phyloP scores from a whole-genome alignment of 2,113 vertebrate genomes.

The Cinclus cinclus region DNA sequence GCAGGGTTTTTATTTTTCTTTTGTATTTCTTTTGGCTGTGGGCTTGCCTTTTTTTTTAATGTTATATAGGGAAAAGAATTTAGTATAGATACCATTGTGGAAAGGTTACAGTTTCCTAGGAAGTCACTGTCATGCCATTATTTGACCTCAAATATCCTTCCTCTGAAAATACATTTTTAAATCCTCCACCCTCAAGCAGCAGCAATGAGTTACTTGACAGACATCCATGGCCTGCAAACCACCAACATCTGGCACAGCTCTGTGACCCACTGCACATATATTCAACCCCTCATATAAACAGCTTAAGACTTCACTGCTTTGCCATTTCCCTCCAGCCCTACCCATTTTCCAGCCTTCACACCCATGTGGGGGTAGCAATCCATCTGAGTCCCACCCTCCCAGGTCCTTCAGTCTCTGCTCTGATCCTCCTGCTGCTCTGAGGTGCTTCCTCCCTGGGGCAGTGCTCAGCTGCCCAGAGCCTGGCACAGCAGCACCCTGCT shows the following conservation, averaged over 20 bases:
- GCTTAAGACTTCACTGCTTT: neutral
- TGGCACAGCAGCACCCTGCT: neutral
- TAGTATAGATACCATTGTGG: neutral
- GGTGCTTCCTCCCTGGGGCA: neutral
- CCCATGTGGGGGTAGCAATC: neutral
- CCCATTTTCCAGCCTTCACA: neutral
- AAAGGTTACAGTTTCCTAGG: neutral
- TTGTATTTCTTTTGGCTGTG: neutral
- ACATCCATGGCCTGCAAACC: neutral
- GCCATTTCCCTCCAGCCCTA: neutral
- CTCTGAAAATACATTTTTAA: neutral
- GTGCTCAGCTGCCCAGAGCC: neutral
- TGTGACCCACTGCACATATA: rapidly evolving
- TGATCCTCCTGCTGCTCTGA: neutral
- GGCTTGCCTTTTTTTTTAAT: neutral
- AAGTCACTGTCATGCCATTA: neutral
- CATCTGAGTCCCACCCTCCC: rapidly evolving
- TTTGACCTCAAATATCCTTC: neutral
- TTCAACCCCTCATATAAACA: rapidly evolving
- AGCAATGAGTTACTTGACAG: neutral
- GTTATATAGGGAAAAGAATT: neutral
- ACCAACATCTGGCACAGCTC: neutral
- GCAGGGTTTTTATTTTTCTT: neutral
- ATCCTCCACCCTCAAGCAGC: neutral
- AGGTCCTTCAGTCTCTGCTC: neutral